Percentiles rank a stretch among this genome's conserved stretches.
Evolutionary conservation across 2,888 invertebrate genomes (phyloP).

Genomic region (Cryptophagus acutangulus): DNA sequence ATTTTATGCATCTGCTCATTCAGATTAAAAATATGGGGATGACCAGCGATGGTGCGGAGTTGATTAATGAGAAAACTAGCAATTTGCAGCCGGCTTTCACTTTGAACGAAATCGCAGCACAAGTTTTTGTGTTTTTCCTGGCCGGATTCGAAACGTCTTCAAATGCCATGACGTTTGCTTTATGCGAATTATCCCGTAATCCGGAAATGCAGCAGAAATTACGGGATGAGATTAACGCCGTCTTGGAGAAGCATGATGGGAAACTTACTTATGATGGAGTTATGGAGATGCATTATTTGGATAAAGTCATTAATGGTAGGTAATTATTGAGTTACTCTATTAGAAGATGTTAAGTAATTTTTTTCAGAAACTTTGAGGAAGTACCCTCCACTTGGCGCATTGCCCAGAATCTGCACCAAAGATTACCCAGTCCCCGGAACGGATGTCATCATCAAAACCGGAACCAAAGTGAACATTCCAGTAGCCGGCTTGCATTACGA

Average conservation of each 20-base stretch:
- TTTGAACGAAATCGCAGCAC: not conserved
- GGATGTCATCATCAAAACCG: no score
- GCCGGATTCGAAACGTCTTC: not conserved
- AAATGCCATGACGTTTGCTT: not conserved
- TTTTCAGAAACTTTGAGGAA: constrained; percentile 1
- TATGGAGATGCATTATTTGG: constrained; percentile 1
- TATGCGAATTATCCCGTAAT: not conserved
- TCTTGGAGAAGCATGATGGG: not conserved
- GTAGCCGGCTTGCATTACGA: no score
- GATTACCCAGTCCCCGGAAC: no score
- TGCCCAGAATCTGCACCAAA: no score
- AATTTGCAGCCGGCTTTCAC: not conserved
- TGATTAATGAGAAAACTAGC: not conserved
- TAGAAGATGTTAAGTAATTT: constrained; percentile 1
- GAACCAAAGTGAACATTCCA: no score
- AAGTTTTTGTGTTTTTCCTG: not conserved
- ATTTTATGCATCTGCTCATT: not conserved
- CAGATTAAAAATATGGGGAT: not conserved
- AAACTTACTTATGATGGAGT: not conserved
- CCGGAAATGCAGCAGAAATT: constrained; percentile 1
- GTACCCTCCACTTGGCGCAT: no score
- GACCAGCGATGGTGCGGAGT: not conserved
- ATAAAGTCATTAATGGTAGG: not conserved
- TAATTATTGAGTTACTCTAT: not conserved
- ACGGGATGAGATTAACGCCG: not conserved